Evolutionary conservation across 2,113 vertebrate species (phyloP), one percentile per base, ranked within the genome.

Genomic region (Triplophysa siluroides): DNA sequence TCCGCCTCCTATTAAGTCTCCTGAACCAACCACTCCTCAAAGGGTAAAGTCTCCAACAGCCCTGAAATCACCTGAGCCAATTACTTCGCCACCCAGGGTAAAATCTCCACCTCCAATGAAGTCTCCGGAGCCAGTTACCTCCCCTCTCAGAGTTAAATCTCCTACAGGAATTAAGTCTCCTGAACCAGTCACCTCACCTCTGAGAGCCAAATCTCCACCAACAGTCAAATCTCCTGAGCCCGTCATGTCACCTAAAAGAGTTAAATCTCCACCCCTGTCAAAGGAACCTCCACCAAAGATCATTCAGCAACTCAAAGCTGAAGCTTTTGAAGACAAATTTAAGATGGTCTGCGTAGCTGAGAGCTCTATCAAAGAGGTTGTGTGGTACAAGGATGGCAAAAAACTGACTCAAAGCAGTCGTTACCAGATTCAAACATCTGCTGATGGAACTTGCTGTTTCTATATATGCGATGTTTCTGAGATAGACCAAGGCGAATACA

Each of bases 401-500:
- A 97, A 94, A 92, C 88, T 99, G 69, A 96, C 92, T 76, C 94
- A 97, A 65, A 93, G 96, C 65, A 94, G 91, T 80, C 96, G 65
- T 88, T 94, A 94, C 86, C 93, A 95, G 85, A 94, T 96, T 88
- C 93, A 94, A 81, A 94, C 95, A 76, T 93, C 95, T 50, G 91
- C 94, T 79, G 94, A 96, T 88, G 98, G 98, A 63, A 95, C 93
- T 76, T 98, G 95, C 47, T 96, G 93, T 84, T 95, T 99, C 62
- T 91, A 92, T 81, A 96, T 99, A 83, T 91, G 93, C 19, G 92
- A 95, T 18, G 89, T 98, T 64, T 83, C 80, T 2, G 94, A 97
- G 86, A 91, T 92, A 13, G 97, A 99, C 83, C 92, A 95, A 83
- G 98, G 98, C 84, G 96, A 98, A 90, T 99, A 98, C 62, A 85